Conservation (phyloP, 2,797 vertebrate species). For the Fratercula arctica region DNA sequence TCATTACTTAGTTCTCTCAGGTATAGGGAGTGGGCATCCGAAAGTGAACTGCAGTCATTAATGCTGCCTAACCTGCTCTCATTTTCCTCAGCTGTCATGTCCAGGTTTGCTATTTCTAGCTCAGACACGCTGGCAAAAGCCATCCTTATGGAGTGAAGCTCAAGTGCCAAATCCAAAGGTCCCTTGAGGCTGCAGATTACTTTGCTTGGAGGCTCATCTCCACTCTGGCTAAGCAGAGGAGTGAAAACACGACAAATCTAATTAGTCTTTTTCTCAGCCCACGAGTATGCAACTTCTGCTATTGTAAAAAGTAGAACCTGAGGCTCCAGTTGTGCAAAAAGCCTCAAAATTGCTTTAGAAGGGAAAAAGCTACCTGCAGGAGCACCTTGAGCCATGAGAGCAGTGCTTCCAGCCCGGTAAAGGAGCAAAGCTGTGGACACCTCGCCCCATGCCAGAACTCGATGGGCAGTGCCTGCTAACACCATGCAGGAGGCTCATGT, state of each 20-base stretch:
- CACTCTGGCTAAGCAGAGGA: not conserved
- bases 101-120: not conserved
- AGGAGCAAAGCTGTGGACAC: not conserved
- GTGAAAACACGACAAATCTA: not conserved
- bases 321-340: not conserved
- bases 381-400: not conserved
- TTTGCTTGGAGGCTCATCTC: not conserved
- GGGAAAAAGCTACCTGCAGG: not conserved
- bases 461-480: not conserved
- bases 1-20: not conserved
- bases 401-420: not conserved
- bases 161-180: not conserved
- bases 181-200: not conserved
- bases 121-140: not conserved
- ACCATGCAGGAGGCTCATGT: fast-evolving
- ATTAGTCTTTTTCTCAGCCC: not conserved
- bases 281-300: not conserved
- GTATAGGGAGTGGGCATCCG: not conserved
- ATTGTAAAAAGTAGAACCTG: not conserved
- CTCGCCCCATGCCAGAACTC: fast-evolving
- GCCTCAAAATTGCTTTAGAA: not conserved
- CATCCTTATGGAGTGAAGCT: not conserved
- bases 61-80: not conserved
- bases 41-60: not conserved
- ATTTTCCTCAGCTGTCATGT: not conserved